Evolutionary conservation across 2,888 invertebrate genomes (phyloP), one percentile per base, ranked within the genome.

Genomic region (Hirtodrosophila alboralis): DNA sequence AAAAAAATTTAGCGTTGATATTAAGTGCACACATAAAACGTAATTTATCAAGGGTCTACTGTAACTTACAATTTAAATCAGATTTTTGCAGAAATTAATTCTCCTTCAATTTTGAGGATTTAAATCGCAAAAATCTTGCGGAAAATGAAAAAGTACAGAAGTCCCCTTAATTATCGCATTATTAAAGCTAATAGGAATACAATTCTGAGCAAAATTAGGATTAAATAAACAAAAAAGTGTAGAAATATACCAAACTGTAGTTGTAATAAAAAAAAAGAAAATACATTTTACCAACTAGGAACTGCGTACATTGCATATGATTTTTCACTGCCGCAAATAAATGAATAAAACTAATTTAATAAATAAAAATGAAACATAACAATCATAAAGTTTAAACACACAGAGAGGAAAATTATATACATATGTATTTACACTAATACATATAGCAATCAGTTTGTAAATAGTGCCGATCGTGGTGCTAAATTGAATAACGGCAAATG

Each of bases 401-500:
- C 13, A 33, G 13, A 37, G 26, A 49, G 30, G 45, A 49, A 38
- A 43, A 40, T 6, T 38, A 41, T 26, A 27, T 8, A 14, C n/a
- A n/a, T n/a, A n/a, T n/a, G n/a, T n/a, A n/a, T n/a, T 21, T 10
- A 16, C 16, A 40, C 21, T 30, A 44, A 31, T 49, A 53, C 51
- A 23, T 41, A 30, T 44, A 52, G 41, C 53, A 65, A 68, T 48
- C 54, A 65, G 38, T 62, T 70, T 59, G 70, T 70, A 64, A 73
- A 71, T 60, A 71, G 60, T 65, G 68, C 63, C 63, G 60, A 78
- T 66, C 54, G 66, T 63, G 76, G 80, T 73, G 84, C 67, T 84
- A 75, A 80, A 85, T 85, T 83, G 70, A 73, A 61, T 85, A 85
- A 80, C 85, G 63, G 80, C 67, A 53, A 60, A 57, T 64, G 76